Evolutionary conservation across 2,797 vertebrate species (phyloP).

Genomic region (Pangasius larnaudii): DNA sequence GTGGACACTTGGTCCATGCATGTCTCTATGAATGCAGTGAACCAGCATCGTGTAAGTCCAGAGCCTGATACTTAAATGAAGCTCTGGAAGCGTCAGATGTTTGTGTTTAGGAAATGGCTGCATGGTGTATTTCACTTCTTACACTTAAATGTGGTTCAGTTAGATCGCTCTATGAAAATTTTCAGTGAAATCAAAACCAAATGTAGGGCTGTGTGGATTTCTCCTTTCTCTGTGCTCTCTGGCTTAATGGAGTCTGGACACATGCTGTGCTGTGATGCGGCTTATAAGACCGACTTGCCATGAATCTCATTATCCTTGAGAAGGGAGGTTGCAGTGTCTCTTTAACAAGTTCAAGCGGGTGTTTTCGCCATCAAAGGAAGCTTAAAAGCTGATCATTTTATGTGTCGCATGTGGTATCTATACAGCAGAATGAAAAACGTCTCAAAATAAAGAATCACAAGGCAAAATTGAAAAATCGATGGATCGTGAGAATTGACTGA

Average conservation of each 20-base stretch:
- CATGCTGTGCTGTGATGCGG: not conserved
- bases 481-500: not conserved
- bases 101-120: slow-evolving; percentile 6
- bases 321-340: slow-evolving; percentile 6
- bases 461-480: not conserved
- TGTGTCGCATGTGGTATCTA: not conserved
- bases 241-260: not conserved
- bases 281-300: not conserved
- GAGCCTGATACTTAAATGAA: not conserved
- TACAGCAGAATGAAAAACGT: not conserved
- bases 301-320: slow-evolving; percentile 27
- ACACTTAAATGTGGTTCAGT: not conserved
- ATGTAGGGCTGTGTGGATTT: not conserved
- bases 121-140: not conserved
- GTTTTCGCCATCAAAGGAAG: not conserved
- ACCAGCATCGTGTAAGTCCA: not conserved
- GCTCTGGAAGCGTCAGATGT: not conserved
- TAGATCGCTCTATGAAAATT: not conserved
- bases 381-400: not conserved
- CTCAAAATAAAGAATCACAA: not conserved
- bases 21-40: not conserved
- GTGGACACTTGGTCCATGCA: not conserved
- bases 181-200: not conserved
- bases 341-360: slow-evolving; percentile 8
- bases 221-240: not conserved